Evolutionary conservation across 2,888 invertebrate genomes (phyloP).

Genomic region (Myathropa florea): DNA sequence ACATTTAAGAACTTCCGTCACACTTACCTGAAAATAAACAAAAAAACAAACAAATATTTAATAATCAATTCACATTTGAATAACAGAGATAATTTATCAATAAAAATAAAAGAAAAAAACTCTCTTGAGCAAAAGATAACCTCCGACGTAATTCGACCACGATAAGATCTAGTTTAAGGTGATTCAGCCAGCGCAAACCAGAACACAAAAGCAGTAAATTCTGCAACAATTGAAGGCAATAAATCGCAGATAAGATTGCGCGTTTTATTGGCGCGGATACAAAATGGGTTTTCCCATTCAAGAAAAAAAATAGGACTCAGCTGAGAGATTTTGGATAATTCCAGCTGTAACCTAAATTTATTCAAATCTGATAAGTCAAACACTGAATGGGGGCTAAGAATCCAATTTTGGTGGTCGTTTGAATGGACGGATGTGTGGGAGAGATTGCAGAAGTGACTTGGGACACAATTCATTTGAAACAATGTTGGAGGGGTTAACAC

Average conservation of each 20-base stretch:
- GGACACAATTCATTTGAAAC: too few species aligned
- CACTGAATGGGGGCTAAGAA: neutral
- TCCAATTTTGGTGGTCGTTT: neutral
- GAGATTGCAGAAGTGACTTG: too few species aligned
- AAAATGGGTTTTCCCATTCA: neutral
- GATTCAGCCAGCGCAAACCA: neutral
- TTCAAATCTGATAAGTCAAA: neutral
- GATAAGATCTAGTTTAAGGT: neutral
- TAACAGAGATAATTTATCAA: neutral
- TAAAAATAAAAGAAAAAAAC: neutral
- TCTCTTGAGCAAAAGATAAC: neutral
- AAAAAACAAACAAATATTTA: neutral
- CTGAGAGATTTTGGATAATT: neutral
- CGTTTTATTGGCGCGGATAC: neutral
- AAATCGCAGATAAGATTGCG: neutral
- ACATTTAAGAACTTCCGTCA: neutral
- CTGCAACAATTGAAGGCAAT: neutral
- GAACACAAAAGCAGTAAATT: neutral
- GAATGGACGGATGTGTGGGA: too few species aligned
- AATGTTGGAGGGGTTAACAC: too few species aligned
- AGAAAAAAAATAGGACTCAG: neutral
- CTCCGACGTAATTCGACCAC: neutral
- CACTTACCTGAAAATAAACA: neutral
- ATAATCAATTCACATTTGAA: neutral
- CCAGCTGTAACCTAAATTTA: neutral